phyloP scores from a whole-genome alignment of 2,113 vertebrate species.

The Python bivittatus region DNA sequence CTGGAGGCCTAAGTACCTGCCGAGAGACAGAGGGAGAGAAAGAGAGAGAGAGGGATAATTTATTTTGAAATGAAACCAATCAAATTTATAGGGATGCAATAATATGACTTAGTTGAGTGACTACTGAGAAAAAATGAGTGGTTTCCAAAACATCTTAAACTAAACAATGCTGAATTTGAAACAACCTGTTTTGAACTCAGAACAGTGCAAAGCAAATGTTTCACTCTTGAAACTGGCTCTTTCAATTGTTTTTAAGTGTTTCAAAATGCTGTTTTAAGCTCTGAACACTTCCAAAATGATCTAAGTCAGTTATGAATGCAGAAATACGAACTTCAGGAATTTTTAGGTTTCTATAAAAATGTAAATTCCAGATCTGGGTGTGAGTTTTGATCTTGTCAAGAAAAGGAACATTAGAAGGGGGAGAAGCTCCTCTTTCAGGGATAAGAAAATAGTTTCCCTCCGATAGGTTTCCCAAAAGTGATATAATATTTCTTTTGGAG shows the following conservation, averaged over 20 bases:
- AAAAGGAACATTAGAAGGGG: background rate
- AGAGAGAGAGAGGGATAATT: background rate
- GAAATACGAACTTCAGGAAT: background rate
- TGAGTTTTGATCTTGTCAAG: background rate
- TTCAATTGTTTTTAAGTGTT: background rate
- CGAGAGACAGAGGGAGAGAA: background rate
- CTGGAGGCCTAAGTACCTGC: conserved; percentile 91
- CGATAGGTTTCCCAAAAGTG: background rate
- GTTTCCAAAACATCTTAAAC: background rate
- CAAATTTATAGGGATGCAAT: background rate
- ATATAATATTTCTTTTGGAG: background rate
- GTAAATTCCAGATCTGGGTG: background rate
- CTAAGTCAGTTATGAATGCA: background rate
- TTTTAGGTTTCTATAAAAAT: background rate
- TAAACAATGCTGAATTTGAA: background rate
- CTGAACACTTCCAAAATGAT: background rate
- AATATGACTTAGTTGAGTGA: background rate
- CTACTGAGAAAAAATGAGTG: background rate
- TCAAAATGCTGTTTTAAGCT: background rate
- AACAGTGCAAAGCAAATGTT: background rate
- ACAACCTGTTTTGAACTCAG: background rate
- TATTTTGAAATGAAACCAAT: background rate
- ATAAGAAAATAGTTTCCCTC: background rate
- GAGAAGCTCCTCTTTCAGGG: background rate
- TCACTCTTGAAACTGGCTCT: background rate